phyloP scores from a whole-genome alignment of 2,797 vertebrate genomes.

The Pogonophryne albipinna region DNA sequence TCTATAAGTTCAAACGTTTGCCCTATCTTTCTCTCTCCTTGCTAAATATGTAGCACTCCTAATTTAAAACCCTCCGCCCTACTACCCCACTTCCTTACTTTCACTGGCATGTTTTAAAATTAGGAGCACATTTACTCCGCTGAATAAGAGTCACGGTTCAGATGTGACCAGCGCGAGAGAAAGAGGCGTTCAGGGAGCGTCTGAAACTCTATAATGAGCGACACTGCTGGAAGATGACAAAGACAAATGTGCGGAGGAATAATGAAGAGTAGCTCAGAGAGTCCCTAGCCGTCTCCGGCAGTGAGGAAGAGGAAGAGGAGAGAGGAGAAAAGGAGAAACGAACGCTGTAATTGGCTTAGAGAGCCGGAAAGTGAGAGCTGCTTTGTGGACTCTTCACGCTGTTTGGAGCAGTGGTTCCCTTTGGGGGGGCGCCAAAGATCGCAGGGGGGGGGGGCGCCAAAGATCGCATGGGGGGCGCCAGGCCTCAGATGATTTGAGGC shows the following conservation, averaged over 20 bases:
- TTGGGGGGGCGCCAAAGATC: too few species aligned
- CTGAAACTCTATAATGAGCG: conserved; percentile 37
- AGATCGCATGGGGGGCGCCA: too few species aligned
- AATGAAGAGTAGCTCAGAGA: conserved; percentile 30
- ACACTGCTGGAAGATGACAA: conserved; percentile 13
- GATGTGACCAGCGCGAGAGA: conserved; percentile 10
- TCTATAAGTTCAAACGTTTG: too few species aligned
- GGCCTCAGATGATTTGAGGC: too few species aligned
- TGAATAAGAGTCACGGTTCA: conserved; percentile 8
- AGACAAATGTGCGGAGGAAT: conserved; percentile 12
- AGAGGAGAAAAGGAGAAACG: conserved; percentile 30
- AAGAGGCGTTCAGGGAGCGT: not conserved
- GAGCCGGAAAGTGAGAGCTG: conserved; percentile 65
- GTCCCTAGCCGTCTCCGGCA: conserved; percentile 28
- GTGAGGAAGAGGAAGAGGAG: conserved; percentile 15
- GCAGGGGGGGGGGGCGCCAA: too few species aligned
- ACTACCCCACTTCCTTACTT: not conserved
- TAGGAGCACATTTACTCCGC: not conserved
- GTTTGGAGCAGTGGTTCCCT: too few species aligned
- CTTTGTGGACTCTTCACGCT: conserved; percentile 63
- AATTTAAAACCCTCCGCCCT: too few species aligned
- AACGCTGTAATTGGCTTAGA: conserved; percentile 70
- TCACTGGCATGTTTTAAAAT: not conserved
- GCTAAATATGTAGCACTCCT: too few species aligned
- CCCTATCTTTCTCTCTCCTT: too few species aligned